Conservation (phyloP, 2,113 vertebrate genomes). For the Spea multiplicata region DNA sequence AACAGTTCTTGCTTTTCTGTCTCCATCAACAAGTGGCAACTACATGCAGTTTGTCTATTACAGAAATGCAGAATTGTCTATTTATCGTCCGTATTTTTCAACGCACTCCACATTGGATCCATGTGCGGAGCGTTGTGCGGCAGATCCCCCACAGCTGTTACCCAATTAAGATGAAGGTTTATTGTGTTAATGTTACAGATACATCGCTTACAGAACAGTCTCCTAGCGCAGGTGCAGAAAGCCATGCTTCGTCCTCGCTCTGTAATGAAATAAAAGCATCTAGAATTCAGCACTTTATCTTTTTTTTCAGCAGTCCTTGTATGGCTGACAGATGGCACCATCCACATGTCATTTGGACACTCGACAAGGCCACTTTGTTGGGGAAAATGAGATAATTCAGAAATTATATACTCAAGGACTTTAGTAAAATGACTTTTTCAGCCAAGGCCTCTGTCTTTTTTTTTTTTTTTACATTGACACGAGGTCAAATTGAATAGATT, state of each 20-base stretch:
- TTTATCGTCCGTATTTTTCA: not conserved
- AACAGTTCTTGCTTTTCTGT: no score
- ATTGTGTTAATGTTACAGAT: slow-evolving; percentile 45
- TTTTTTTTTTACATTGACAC: not conserved
- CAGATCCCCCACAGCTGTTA: slow-evolving; percentile 43
- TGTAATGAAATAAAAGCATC: slow-evolving; percentile 40
- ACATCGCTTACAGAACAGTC: slow-evolving; percentile 14
- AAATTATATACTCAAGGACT: slow-evolving; percentile 25
- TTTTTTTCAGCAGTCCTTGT: slow-evolving; percentile 27
- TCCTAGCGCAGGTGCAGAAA: slow-evolving; percentile 32
- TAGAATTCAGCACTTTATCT: slow-evolving; percentile 30
- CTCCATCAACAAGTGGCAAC: not conserved
- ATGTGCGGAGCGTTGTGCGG: slow-evolving; percentile 37
- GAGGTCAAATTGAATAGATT: not conserved
- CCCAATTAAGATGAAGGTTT: slow-evolving; percentile 42
- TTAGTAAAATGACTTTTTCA: not conserved
- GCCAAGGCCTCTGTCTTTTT: not conserved
- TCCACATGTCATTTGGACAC: slow-evolving; percentile 32
- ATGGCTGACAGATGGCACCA: slow-evolving; percentile 34
- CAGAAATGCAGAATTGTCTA: slow-evolving; percentile 19
- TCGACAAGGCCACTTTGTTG: slow-evolving; percentile 29
- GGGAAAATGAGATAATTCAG: slow-evolving; percentile 36
- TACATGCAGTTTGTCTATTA: no score
- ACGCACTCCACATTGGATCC: slow-evolving; percentile 34
- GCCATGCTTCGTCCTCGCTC: not conserved